Percentiles rank a stretch among this genome's conserved stretches.
Evolutionary conservation across 2,113 vertebrate genomes (phyloP).

Genomic region (Embiotoca jacksoni): DNA sequence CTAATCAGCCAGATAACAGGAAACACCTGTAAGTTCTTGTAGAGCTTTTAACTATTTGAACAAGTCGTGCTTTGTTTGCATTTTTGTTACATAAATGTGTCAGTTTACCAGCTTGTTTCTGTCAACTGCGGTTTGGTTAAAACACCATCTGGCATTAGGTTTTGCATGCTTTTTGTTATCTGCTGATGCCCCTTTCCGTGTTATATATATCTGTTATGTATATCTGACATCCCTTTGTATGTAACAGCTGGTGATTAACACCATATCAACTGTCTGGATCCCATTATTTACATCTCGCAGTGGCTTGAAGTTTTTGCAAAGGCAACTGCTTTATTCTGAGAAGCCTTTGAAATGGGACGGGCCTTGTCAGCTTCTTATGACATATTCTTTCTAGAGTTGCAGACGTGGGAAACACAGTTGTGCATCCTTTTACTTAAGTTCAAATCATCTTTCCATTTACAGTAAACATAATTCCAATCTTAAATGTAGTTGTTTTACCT

Average conservation of each 20-base stretch:
- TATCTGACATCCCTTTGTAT: neutral
- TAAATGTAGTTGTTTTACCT: neutral
- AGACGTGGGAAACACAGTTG: neutral
- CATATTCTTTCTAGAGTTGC: neutral
- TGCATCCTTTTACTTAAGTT: neutral
- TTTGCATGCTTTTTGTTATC: too few relatives aligned
- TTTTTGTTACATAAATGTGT: neutral
- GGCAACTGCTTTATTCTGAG: neutral
- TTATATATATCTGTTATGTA: too few relatives aligned
- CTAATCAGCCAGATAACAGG: neutral
- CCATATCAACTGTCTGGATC: neutral
- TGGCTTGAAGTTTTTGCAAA: neutral
- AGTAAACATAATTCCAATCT: neutral
- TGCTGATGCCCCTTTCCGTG: too few relatives aligned
- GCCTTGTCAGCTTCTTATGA: conserved; percentile 3
- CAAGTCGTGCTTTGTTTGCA: neutral
- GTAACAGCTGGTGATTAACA: neutral
- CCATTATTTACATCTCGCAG: neutral
- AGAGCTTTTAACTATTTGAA: neutral
- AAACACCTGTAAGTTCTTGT: neutral
- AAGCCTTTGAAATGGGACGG: conserved; percentile 2
- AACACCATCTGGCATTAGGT: neutral
- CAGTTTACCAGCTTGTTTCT: neutral
- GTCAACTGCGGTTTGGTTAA: neutral
- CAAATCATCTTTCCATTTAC: neutral